phyloP scores from a whole-genome alignment of 1,140 invertebrate species.

The Pristionchus pacificus region DNA sequence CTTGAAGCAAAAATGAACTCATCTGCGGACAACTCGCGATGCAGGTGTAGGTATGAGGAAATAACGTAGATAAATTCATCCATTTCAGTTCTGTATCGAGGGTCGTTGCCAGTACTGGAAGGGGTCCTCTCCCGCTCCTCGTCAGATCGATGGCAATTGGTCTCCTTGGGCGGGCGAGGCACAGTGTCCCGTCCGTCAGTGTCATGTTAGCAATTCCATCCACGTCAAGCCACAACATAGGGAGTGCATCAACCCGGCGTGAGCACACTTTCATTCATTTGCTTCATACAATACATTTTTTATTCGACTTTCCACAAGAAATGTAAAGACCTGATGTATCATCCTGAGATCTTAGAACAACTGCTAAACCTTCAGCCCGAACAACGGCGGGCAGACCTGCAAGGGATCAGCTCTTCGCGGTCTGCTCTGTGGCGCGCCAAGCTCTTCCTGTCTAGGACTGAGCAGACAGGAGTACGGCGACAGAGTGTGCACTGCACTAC shows the following conservation, averaged over 20 bases:
- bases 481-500: conserved; percentile 47
- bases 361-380: conserved; percentile 40
- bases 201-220: conserved; percentile 54
- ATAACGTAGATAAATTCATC: too few species aligned
- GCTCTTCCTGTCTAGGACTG: conserved; percentile 41
- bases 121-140: conserved; percentile 22
- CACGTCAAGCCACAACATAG: conserved; percentile 47
- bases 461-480: conserved; percentile 52
- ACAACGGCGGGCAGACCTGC: conserved; percentile 50
- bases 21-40: too few species aligned
- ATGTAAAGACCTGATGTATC: neutral
- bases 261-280: neutral
- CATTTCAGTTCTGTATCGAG: conserved; percentile 54
- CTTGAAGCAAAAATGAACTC: too few species aligned
- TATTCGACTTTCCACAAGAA: neutral
- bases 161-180: conserved; percentile 53
- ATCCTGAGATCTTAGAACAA: neutral
- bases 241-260: conserved; percentile 56
- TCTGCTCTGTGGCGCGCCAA: conserved; percentile 43
- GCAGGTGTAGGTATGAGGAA: too few species aligned
- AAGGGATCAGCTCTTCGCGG: conserved; percentile 46
- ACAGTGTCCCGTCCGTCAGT: conserved; percentile 50
- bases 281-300: too few species aligned
- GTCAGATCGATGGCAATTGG: conserved; percentile 47
- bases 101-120: conserved; percentile 43